These are phyloP conservation scores for Apoda limacodes DNA, from an alignment of 2,888 invertebrate genomes.

Conservation along the genomic window DNA sequence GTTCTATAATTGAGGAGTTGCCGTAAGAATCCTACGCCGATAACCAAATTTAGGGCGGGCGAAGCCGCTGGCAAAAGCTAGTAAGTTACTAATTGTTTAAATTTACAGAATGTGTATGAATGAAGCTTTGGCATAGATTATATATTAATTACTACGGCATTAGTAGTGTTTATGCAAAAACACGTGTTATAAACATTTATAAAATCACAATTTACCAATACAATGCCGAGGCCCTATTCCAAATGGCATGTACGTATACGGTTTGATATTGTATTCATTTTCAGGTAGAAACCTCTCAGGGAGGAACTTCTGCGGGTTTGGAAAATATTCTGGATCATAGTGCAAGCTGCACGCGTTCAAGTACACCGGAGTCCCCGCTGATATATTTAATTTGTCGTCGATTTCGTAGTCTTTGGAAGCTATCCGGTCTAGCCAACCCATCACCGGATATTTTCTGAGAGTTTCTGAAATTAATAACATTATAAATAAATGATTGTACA, in stretches of 20 bases:
- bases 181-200: conserved; percentile 4
- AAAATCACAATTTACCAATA: conserved; percentile 63
- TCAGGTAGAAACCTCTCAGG: conserved; percentile 69
- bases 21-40: too few relatives aligned
- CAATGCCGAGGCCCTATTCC: conserved; percentile 72
- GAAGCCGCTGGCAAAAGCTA: too few relatives aligned
- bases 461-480: conserved; percentile 22
- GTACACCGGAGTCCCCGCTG: conserved; percentile 27
- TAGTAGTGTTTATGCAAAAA: conserved; percentile 3
- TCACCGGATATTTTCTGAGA: conserved; percentile 22
- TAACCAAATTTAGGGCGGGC: too few relatives aligned
- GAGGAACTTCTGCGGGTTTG: conserved; percentile 61
- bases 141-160: too few relatives aligned
- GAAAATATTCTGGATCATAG: conserved; percentile 53
- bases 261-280: conserved; percentile 46
- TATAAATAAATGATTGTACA: too few relatives aligned
- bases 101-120: too few relatives aligned
- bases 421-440: conserved; percentile 26
- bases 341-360: conserved; percentile 33
- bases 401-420: conserved; percentile 20
- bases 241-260: conserved; percentile 58
- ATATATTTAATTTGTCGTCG: conserved; percentile 23
- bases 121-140: too few relatives aligned
- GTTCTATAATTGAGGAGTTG: too few relatives aligned
- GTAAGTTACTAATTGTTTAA: too few relatives aligned